These are phyloP conservation scores for Tetranychus truncatus DNA, from an alignment of 2,888 invertebrate species.

Conservation along the genomic window DNA sequence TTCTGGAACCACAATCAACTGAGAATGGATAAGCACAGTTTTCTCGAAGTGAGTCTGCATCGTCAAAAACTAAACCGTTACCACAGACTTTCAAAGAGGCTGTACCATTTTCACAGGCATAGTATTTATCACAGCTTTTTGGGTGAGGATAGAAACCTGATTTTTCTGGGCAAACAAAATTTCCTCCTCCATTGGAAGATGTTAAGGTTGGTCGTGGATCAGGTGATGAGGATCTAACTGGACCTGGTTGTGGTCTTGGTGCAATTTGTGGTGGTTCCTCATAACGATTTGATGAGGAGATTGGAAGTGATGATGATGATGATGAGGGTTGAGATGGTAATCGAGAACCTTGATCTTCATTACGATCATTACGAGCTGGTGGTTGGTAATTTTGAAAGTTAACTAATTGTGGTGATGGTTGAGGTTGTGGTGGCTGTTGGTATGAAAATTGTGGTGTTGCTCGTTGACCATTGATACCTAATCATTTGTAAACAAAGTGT, in stretches of 20 bases:
- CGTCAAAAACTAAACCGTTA: slow-evolving; percentile 78
- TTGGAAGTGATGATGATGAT: not conserved
- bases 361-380: slow-evolving; percentile 3
- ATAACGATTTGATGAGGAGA: slow-evolving; percentile 1
- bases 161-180: slow-evolving; percentile 39
- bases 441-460: slow-evolving; percentile 2
- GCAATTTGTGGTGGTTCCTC: slow-evolving; percentile 5
- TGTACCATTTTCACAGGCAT: slow-evolving; percentile 75
- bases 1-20: slow-evolving; percentile 72
- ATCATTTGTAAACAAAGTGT: not conserved
- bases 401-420: not conserved
- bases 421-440: not conserved
- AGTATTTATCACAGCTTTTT: slow-evolving; percentile 76
- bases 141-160: slow-evolving; percentile 84
- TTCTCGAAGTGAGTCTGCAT: slow-evolving; percentile 70
- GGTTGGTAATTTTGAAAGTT: slow-evolving; percentile 3
- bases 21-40: slow-evolving; percentile 90
- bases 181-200: not conserved
- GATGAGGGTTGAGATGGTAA: not conserved
- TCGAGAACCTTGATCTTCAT: not conserved
- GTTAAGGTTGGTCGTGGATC: not conserved
- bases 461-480: slow-evolving; percentile 4
- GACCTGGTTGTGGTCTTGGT: not conserved
- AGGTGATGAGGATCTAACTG: not conserved
- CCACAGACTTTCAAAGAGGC: slow-evolving; percentile 81